Conservation (phyloP, 1,140 invertebrate genomes). For the Probaryconus sp. region DNA sequence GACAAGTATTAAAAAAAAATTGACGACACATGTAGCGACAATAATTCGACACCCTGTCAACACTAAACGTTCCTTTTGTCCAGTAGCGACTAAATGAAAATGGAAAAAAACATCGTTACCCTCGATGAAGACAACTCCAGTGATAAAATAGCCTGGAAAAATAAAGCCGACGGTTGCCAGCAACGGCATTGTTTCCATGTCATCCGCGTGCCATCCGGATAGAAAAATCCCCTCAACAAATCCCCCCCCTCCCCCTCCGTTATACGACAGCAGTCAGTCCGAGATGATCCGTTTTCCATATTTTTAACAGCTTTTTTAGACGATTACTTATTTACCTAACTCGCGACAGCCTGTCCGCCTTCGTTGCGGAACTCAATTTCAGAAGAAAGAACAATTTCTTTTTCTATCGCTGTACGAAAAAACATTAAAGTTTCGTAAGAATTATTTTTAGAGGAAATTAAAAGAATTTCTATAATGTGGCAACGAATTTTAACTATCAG, state of each 20-base stretch:
- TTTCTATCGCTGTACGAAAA: no score
- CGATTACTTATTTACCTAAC: slow-evolving; percentile 13
- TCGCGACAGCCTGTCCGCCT: slow-evolving; percentile 10
- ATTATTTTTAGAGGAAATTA: no score
- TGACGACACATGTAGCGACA: slow-evolving; percentile 3
- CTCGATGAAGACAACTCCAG: slow-evolving; percentile 7
- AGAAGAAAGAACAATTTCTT: no score
- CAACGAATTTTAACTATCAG: no score
- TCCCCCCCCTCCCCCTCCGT: background rate
- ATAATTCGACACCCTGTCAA: slow-evolving; percentile 8
- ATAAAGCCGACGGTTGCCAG: slow-evolving; percentile 22
- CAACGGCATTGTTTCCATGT: slow-evolving; percentile 61
- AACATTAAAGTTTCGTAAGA: no score
- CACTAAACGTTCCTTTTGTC: background rate
- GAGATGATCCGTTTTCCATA: no score
- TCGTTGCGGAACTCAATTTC: background rate
- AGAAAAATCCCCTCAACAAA: slow-evolving; percentile 12
- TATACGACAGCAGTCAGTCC: slow-evolving; percentile 17
- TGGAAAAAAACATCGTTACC: background rate
- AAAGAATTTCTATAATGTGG: no score
- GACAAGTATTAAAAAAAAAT: no score
- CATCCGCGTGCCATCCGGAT: slow-evolving; percentile 31
- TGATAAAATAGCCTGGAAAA: slow-evolving; percentile 6
- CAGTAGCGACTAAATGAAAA: slow-evolving; percentile 9
- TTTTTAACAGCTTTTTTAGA: slow-evolving; percentile 55